A percentile compares a stretch with the other conserved stretches of the same genome.
phyloP scores from a whole-genome alignment of 1,140 invertebrate species.

The Patella vulgata region DNA sequence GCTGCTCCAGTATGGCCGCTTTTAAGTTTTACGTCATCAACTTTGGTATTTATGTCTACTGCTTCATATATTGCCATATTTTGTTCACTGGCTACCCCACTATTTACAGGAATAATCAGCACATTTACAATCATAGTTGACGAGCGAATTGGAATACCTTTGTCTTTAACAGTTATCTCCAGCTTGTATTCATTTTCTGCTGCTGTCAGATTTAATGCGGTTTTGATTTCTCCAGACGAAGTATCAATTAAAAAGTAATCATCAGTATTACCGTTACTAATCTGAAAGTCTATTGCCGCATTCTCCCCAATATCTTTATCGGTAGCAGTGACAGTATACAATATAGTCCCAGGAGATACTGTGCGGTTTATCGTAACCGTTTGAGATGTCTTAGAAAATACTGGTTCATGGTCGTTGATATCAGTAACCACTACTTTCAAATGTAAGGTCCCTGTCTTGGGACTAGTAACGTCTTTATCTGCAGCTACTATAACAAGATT shows the following conservation, averaged over 20 bases:
- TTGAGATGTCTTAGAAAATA: conserved; percentile 38
- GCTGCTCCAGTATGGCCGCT: too few species aligned
- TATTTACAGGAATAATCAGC: too few species aligned
- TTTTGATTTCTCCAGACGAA: conserved; percentile 79
- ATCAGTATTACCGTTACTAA: conserved; percentile 76
- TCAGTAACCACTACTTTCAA: conserved; percentile 87
- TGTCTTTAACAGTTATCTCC: too few species aligned
- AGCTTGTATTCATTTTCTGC: conserved; percentile 74
- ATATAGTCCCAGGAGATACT: conserved; percentile 34
- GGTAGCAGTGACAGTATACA: conserved; percentile 70
- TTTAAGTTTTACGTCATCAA: too few species aligned
- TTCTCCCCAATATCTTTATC: conserved; percentile 86
- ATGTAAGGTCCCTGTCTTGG: conserved; percentile 82
- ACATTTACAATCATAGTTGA: too few species aligned
- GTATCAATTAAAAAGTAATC: conserved; percentile 89
- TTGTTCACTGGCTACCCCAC: too few species aligned
- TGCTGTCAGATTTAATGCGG: conserved; percentile 77
- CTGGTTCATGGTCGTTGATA: conserved; percentile 56
- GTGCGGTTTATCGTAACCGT: conserved; percentile 31
- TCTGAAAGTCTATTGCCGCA: conserved; percentile 81
- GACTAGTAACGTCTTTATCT: conserved; percentile 80
- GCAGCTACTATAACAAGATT: conserved; percentile 81
- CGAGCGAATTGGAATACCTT: too few species aligned
- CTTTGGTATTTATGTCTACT: neutral
- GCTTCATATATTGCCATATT: too few species aligned